Percentiles rank a stretch among this genome's conserved stretches.
Evolutionary conservation across 2,797 vertebrate species (phyloP).

Genomic region (Gobio occitaniae): DNA sequence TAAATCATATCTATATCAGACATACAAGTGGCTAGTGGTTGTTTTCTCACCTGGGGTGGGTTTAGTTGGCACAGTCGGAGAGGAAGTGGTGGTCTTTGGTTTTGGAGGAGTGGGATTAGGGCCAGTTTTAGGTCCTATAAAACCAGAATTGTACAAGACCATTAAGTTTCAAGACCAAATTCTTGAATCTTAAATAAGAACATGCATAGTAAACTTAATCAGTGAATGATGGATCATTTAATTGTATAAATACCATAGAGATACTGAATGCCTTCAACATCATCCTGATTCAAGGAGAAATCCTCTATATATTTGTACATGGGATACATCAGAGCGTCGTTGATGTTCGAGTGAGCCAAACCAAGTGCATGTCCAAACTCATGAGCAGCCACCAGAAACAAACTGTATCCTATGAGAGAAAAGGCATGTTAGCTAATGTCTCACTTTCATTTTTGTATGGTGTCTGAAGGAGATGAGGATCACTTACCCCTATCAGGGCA

Average conservation of each 20-base stretch:
- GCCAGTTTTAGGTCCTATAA: constrained; percentile 73
- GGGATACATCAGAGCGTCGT: constrained; percentile 94
- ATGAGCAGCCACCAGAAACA: constrained; percentile 96
- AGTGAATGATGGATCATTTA: background rate
- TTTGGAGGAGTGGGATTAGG: constrained; percentile 76
- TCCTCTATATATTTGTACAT: constrained; percentile 89
- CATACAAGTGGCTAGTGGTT: constrained; percentile 31
- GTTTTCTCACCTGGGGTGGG: constrained; percentile 61
- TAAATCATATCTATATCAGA: no score
- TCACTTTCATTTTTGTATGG: background rate
- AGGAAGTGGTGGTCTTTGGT: constrained; percentile 68
- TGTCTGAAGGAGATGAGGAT: background rate
- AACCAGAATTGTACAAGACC: background rate
- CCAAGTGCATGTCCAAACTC: constrained; percentile 96
- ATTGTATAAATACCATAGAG: constrained; percentile 86
- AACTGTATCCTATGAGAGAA: constrained; percentile 88
- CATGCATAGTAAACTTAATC: background rate
- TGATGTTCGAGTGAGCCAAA: constrained; percentile 89
- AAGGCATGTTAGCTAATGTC: background rate
- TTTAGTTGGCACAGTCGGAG: constrained; percentile 59
- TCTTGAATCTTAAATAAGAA: background rate
- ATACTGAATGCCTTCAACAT: constrained; percentile 89
- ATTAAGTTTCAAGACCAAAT: background rate
- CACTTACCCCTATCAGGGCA: constrained; percentile 87
- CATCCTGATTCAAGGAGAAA: constrained; percentile 85